These are phyloP conservation scores for Todus mexicanus DNA, from an alignment of 2,797 vertebrate species.

Conservation along the genomic window DNA sequence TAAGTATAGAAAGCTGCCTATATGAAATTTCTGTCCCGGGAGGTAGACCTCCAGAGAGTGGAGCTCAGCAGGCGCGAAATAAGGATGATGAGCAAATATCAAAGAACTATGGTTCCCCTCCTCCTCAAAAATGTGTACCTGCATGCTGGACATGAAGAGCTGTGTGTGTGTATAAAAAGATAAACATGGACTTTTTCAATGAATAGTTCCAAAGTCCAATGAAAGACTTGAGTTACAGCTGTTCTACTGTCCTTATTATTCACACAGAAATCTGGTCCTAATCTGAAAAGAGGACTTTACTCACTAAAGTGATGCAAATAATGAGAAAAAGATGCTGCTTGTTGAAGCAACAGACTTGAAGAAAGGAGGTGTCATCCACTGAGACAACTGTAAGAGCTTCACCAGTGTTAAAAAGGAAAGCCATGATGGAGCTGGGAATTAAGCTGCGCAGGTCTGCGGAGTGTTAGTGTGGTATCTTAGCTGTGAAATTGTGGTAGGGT, in stretches of 20 bases:
- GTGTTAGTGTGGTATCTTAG: neutral
- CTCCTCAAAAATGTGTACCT: neutral
- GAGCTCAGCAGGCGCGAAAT: neutral
- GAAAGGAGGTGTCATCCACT: neutral
- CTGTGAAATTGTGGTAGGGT: neutral
- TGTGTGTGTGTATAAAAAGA: neutral
- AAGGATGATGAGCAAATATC: neutral
- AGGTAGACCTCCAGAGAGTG: neutral
- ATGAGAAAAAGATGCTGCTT: neutral
- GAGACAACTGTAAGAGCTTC: neutral
- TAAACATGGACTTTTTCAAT: neutral
- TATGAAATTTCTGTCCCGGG: neutral
- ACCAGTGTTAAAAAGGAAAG: neutral
- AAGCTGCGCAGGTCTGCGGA: neutral
- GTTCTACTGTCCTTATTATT: neutral
- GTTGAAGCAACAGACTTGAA: neutral
- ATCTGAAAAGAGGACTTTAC: neutral
- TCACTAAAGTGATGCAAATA: neutral
- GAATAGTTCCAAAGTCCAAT: neutral
- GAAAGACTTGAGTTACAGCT: neutral
- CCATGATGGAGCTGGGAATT: neutral
- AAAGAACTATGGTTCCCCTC: neutral
- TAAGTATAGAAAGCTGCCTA: slow-evolving; percentile 26
- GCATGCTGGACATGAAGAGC: neutral
- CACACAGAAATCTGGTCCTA: neutral